Percentiles rank a stretch among this genome's conserved stretches.
Conservation (phyloP, 2,888 invertebrate genomes). For the Taphrorychus bicolor region DNA sequence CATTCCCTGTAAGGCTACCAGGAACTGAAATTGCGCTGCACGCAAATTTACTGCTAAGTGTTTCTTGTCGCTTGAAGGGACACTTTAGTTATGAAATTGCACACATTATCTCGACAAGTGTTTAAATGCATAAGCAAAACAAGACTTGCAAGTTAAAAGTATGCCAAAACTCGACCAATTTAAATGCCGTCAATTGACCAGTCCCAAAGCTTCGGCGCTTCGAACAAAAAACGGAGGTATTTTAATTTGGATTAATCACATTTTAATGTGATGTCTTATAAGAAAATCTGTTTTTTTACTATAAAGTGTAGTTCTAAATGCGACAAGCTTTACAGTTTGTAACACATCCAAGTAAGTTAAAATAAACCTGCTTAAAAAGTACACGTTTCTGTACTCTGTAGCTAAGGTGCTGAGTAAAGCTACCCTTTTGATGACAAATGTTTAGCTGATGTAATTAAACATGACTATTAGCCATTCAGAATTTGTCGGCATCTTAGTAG, state of each 20-base stretch:
- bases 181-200: background rate
- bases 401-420: too few species aligned
- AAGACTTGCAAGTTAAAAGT: background rate
- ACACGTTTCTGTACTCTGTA: too few species aligned
- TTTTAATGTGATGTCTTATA: background rate
- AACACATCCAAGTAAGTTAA: too few species aligned
- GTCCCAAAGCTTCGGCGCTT: background rate
- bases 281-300: background rate
- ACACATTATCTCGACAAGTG: background rate
- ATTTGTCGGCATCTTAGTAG: too few species aligned
- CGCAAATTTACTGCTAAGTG: background rate
- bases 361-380: too few species aligned
- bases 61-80: background rate
- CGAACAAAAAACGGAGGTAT: background rate
- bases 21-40: background rate
- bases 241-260: background rate
- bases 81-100: background rate
- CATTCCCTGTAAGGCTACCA: too few species aligned
- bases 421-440: too few species aligned
- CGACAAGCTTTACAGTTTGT: too few species aligned
- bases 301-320: too few species aligned
- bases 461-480: too few species aligned
- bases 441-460: too few species aligned
- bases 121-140: too few species aligned
- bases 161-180: background rate